Evolutionary conservation across 2,113 vertebrate genomes (phyloP).

Genomic region (Nipponia nippon): DNA sequence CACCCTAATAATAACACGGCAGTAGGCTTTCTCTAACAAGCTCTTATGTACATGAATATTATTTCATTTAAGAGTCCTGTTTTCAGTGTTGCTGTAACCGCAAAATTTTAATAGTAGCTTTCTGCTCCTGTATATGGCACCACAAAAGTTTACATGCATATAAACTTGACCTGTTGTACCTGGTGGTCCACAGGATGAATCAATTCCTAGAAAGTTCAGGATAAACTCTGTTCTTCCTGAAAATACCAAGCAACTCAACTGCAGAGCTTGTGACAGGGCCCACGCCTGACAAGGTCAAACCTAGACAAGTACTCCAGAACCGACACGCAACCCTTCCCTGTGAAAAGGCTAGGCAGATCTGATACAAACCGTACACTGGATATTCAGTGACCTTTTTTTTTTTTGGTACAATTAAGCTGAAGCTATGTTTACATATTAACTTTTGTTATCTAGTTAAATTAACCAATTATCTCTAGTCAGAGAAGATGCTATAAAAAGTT

Average conservation of each 20-base stretch:
- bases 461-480: background rate
- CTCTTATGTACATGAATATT: background rate
- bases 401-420: background rate
- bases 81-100: background rate
- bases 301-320: background rate
- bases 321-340: rapidly evolving
- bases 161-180: background rate
- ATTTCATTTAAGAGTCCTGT: background rate
- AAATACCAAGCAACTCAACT: background rate
- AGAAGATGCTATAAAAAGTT: background rate
- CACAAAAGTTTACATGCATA: background rate
- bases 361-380: background rate
- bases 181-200: background rate
- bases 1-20: background rate
- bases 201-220: background rate
- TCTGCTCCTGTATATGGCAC: background rate
- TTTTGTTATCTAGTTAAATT: background rate
- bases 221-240: background rate
- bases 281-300: background rate
- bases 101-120: background rate
- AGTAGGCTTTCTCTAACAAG: background rate
- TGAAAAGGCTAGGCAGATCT: background rate
- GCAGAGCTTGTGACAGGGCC: background rate
- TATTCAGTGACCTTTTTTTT: background rate
- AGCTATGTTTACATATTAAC: background rate